phyloP scores from a whole-genome alignment of 2,113 vertebrate species.

The Cyanoramphus novaezelandiae region DNA sequence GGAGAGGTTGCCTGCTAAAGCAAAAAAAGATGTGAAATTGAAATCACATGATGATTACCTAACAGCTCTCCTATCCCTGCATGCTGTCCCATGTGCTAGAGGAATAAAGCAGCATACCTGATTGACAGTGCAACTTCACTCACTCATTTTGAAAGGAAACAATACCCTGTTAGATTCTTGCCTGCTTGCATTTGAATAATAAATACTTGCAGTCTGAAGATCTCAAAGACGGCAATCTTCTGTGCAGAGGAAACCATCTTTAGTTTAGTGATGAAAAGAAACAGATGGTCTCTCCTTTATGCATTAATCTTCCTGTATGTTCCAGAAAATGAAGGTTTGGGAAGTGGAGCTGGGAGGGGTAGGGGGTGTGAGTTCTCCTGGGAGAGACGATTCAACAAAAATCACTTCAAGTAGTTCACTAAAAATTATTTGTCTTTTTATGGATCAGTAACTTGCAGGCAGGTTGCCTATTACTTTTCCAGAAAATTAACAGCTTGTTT shows the following conservation, averaged over 20 bases:
- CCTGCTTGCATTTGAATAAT: not conserved
- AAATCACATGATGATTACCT: not conserved
- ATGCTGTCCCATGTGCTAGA: not conserved
- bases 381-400: not conserved
- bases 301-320: conserved; percentile 1
- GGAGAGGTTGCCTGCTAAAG: not conserved
- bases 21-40: not conserved
- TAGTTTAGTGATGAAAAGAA: not conserved
- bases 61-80: not conserved
- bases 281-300: conserved; percentile 18
- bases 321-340: conserved; percentile 27
- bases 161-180: not conserved
- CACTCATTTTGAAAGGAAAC: not conserved
- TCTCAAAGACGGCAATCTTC: not conserved
- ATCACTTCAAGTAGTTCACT: not conserved
- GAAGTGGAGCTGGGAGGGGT: not conserved
- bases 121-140: not conserved
- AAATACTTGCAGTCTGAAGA: not conserved
- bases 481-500: not conserved
- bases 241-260: not conserved
- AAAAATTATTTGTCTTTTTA: not conserved
- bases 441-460: not conserved
- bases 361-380: not conserved
- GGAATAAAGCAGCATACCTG: not conserved
- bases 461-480: not conserved